phyloP scores from a whole-genome alignment of 1,140 invertebrate species.

The Musca vetustissima region DNA sequence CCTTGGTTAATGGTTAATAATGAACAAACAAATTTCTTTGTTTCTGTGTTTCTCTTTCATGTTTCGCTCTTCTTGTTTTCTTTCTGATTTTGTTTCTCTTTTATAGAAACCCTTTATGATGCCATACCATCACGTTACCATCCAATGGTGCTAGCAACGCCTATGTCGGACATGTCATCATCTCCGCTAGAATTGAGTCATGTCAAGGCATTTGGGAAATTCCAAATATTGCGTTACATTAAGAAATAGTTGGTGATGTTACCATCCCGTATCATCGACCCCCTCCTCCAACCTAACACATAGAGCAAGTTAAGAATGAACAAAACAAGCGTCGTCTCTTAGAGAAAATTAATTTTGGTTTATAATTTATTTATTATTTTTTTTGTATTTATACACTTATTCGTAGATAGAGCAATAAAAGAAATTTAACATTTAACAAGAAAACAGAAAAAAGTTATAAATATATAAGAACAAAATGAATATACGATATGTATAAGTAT shows the following conservation, averaged over 20 bases:
- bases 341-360: neutral
- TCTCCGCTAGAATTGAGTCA: constrained; percentile 19
- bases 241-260: constrained; percentile 14
- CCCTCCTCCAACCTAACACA: too few species aligned
- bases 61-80: neutral
- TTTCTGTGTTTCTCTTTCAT: constrained; percentile 1
- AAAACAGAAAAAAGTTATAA: neutral
- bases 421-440: neutral
- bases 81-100: neutral
- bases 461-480: too few species aligned
- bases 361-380: too few species aligned
- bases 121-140: constrained; percentile 23
- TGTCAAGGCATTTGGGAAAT: constrained; percentile 14
- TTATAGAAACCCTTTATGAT: constrained; percentile 18
- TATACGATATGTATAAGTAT: too few species aligned
- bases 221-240: constrained; percentile 18
- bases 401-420: neutral
- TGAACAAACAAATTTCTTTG: neutral
- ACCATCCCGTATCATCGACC: too few species aligned
- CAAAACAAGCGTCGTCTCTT: too few species aligned
- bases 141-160: constrained; percentile 7
- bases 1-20: too few species aligned
- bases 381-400: neutral
- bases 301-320: too few species aligned
- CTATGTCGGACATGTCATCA: constrained; percentile 18